phyloP scores from a whole-genome alignment of 2,113 vertebrate genomes.

The Tragelaphus imberbis region DNA sequence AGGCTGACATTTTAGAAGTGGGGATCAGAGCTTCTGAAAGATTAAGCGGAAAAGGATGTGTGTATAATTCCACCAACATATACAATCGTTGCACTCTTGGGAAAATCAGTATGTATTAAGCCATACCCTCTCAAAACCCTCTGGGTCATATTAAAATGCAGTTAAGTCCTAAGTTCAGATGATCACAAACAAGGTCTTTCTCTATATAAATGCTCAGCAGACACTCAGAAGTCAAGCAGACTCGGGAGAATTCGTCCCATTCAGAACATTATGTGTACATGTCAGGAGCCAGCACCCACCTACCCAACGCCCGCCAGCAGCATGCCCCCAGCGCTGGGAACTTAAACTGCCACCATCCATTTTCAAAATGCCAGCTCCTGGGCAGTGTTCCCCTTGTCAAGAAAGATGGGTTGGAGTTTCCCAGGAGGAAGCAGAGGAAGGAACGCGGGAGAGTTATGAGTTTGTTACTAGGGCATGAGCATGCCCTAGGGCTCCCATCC shows the following conservation, averaged over 20 bases:
- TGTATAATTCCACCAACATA: background rate
- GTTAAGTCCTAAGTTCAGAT: background rate
- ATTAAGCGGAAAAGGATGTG: background rate
- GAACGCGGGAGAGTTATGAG: background rate
- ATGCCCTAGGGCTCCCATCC: background rate
- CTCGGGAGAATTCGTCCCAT: background rate
- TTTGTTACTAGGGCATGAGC: background rate
- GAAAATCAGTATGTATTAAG: background rate
- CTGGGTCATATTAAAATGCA: background rate
- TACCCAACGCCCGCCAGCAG: background rate
- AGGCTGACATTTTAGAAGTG: background rate
- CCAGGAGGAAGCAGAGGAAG: background rate
- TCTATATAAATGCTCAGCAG: background rate
- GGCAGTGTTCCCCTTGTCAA: background rate
- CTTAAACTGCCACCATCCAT: background rate
- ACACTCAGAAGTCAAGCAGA: background rate
- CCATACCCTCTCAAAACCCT: background rate
- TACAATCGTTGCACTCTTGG: background rate
- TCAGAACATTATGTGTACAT: accelerated
- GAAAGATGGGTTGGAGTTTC: background rate
- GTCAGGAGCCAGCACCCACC: background rate
- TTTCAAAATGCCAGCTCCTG: background rate
- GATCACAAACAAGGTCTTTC: background rate
- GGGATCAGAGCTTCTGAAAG: background rate
- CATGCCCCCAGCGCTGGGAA: too few relatives aligned